Conservation (phyloP, 2,888 invertebrate species). For the Pristionchus maxplancki region DNA sequence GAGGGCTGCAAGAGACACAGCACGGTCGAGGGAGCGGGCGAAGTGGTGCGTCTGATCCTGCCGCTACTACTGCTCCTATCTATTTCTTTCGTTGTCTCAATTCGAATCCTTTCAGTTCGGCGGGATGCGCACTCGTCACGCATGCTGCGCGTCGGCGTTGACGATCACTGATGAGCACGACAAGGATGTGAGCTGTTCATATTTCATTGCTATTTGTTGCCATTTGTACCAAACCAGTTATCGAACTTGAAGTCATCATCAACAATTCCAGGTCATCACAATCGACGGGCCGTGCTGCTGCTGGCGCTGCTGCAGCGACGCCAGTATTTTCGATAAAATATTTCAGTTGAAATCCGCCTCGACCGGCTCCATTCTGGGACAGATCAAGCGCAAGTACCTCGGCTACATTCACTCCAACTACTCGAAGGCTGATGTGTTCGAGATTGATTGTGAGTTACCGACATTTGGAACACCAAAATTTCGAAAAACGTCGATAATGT, state of each 20-base stretch:
- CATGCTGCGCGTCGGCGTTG: neutral
- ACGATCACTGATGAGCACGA: constrained; percentile 11
- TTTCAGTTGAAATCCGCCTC: neutral
- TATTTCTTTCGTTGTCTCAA: neutral
- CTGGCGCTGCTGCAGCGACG: constrained; percentile 23
- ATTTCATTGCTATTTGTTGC: too few relatives aligned
- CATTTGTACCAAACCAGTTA: too few relatives aligned
- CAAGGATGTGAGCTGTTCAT: neutral
- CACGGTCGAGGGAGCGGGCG: neutral
- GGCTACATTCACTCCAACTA: neutral
- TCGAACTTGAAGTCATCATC: neutral
- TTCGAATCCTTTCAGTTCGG: neutral
- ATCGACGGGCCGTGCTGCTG: constrained; percentile 44
- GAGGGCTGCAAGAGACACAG: constrained; percentile 1
- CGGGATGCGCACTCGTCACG: neutral
- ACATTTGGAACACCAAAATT: too few relatives aligned
- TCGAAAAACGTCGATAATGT: too few relatives aligned
- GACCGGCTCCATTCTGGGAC: neutral
- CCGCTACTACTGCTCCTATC: too few relatives aligned
- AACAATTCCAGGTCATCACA: neutral
- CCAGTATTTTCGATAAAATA: neutral
- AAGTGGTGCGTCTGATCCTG: neutral
- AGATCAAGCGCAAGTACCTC: neutral
- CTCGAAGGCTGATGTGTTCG: constrained; percentile 30
- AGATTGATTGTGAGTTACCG: neutral